Conservation (phyloP, 2,113 vertebrate species). For the Mesocricetus auratus region DNA sequence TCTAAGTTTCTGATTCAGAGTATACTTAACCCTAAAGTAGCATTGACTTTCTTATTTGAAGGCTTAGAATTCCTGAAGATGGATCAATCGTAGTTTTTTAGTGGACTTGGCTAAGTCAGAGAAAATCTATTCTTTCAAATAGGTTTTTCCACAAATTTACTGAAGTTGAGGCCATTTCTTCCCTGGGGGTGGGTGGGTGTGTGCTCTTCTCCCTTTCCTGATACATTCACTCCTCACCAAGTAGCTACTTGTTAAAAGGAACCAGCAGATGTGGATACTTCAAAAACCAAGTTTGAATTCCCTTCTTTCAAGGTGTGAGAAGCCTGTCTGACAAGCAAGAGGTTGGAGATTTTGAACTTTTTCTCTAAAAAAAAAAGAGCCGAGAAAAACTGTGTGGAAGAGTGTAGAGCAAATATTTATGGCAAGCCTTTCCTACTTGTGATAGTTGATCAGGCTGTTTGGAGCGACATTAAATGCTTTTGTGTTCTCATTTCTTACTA, state of each 20-base stretch:
- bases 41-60: background rate
- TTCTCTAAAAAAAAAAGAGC: conserved; percentile 72
- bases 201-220: conserved; percentile 63
- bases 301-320: conserved; percentile 77
- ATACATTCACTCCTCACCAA: conserved; percentile 77
- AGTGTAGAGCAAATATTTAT: conserved; percentile 52
- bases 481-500: conserved; percentile 78
- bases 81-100: conserved; percentile 68
- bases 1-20: background rate
- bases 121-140: conserved; percentile 78
- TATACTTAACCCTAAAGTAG: conserved; percentile 41
- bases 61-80: conserved; percentile 67
- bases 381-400: conserved; percentile 67
- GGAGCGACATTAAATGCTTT: conserved; percentile 62
- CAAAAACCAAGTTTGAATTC: conserved; percentile 79
- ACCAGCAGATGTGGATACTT: conserved; percentile 77
- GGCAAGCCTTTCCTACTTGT: conserved; percentile 59
- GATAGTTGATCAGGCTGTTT: conserved; percentile 74
- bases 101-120: conserved; percentile 66
- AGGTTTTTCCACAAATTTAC: conserved; percentile 70
- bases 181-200: conserved; percentile 68
- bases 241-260: conserved; percentile 81
- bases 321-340: conserved; percentile 70
- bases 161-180: conserved; percentile 76
- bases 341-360: conserved; percentile 73